phyloP scores from a whole-genome alignment of 2,113 vertebrate genomes.

The Cochlearius cochlearius region DNA sequence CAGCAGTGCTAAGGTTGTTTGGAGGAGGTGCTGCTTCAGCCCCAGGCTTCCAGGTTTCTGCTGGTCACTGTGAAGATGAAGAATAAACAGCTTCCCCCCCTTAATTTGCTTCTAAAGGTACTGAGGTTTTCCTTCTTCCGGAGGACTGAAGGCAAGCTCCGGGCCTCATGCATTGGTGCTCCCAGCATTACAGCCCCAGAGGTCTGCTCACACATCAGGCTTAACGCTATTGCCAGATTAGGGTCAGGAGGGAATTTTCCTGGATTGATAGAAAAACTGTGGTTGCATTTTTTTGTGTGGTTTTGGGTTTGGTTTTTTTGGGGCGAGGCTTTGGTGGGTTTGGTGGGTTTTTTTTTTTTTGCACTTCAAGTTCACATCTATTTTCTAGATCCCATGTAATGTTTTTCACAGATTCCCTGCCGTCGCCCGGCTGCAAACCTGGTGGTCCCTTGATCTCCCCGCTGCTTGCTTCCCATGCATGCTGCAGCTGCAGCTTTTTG shows the following conservation, averaged over 20 bases:
- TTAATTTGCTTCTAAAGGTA: not conserved
- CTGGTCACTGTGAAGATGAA: not conserved
- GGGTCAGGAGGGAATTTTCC: constrained; percentile 59
- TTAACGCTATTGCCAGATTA: constrained; percentile 32
- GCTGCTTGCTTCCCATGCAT: not conserved
- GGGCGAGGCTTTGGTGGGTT: not conserved
- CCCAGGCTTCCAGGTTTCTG: not conserved
- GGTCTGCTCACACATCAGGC: constrained; percentile 11
- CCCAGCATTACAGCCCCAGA: not conserved
- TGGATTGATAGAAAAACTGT: not conserved
- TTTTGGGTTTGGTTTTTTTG: not conserved
- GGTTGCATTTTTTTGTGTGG: not conserved
- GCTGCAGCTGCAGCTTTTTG: not conserved
- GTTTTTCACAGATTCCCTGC: not conserved
- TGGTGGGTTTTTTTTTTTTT: too few relatives aligned
- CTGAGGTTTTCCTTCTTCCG: not conserved
- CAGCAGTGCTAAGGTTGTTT: not conserved
- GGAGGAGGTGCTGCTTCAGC: not conserved
- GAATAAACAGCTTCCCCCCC: not conserved
- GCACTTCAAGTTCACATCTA: not conserved
- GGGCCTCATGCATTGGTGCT: not conserved
- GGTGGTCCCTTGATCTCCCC: not conserved
- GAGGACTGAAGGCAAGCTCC: not conserved
- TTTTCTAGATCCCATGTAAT: not conserved
- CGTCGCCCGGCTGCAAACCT: not conserved